These are phyloP conservation scores for Xiphophorus hellerii DNA, from an alignment of 2,113 vertebrate genomes.

Conservation along the genomic window DNA sequence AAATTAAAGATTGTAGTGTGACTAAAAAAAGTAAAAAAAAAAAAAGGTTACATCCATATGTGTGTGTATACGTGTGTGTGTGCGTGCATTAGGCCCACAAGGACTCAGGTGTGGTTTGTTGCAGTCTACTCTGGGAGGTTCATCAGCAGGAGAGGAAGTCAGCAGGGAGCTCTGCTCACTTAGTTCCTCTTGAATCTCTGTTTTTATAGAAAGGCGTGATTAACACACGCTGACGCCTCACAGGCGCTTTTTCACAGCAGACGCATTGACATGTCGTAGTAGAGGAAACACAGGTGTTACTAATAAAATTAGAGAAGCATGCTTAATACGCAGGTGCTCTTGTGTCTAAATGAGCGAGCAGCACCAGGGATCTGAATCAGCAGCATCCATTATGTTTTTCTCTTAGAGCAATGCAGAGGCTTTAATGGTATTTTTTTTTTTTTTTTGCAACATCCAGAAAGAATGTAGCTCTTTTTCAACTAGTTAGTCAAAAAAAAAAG, in stretches of 20 bases:
- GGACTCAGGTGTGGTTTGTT: slow-evolving; percentile 56
- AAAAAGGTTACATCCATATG: too few species aligned
- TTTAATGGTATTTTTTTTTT: not conserved
- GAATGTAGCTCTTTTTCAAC: not conserved
- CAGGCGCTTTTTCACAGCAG: slow-evolving; percentile 11
- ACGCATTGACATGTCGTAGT: slow-evolving; percentile 18
- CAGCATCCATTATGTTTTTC: not conserved
- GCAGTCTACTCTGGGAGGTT: slow-evolving; percentile 66
- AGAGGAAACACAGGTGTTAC: slow-evolving; percentile 21
- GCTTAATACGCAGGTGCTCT: slow-evolving; percentile 1
- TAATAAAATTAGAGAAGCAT: not conserved
- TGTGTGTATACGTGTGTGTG: slow-evolving; percentile 1
- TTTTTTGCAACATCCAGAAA: not conserved
- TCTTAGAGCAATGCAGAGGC: not conserved
- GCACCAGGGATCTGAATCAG: not conserved
- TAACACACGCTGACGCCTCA: slow-evolving; percentile 33
- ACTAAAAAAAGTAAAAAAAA: too few species aligned
- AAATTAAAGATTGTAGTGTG: too few species aligned
- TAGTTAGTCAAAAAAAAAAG: not conserved
- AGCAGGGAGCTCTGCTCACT: slow-evolving; percentile 39
- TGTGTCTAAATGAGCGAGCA: not conserved
- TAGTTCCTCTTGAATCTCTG: slow-evolving; percentile 46
- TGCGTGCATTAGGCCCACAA: slow-evolving; percentile 6
- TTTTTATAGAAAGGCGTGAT: slow-evolving; percentile 39
- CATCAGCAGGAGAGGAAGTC: slow-evolving; percentile 61